A percentile compares a stretch with the other conserved stretches of the same genome.
phyloP scores from a whole-genome alignment of 2,113 vertebrate genomes.

The Sisor rabdophorus region DNA sequence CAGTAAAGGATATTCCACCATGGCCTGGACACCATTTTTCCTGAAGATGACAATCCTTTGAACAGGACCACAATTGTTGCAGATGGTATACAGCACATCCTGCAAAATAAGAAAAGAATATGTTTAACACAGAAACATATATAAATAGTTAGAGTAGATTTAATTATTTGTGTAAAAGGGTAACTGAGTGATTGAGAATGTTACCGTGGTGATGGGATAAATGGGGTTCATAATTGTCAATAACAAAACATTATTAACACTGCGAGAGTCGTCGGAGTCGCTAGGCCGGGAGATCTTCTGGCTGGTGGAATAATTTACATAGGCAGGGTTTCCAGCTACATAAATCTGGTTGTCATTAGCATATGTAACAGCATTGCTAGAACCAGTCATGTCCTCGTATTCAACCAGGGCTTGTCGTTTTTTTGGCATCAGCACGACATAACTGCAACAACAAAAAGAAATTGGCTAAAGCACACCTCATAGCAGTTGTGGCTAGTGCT shows the following conservation, averaged over 20 bases:
- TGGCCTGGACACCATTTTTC: slow-evolving; percentile 93
- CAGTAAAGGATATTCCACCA: slow-evolving; percentile 94
- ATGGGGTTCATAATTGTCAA: slow-evolving; percentile 92
- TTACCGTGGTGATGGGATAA: slow-evolving; percentile 86
- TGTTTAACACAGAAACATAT: background rate
- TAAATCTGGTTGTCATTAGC: slow-evolving; percentile 92
- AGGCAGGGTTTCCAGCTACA: slow-evolving; percentile 86
- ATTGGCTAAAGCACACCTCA: background rate
- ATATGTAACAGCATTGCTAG: slow-evolving; percentile 88
- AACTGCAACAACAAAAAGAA: slow-evolving; percentile 63
- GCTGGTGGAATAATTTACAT: slow-evolving; percentile 95
- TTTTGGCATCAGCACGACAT: slow-evolving; percentile 96
- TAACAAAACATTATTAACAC: slow-evolving; percentile 88
- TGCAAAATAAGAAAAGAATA: slow-evolving; percentile 41
- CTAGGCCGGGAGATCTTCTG: slow-evolving; percentile 93
- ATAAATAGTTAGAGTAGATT: too few species aligned
- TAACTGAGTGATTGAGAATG: background rate
- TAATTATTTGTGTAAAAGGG: background rate
- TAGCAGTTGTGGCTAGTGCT: too few species aligned
- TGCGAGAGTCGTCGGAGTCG: slow-evolving; percentile 80
- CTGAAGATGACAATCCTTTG: slow-evolving; percentile 96
- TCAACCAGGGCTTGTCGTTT: slow-evolving; percentile 92
- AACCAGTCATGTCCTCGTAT: slow-evolving; percentile 86
- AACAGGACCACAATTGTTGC: slow-evolving; percentile 92
- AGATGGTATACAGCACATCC: slow-evolving; percentile 95